Evolutionary conservation across 2,113 vertebrate genomes (phyloP).

Genomic region (Calonectris borealis): DNA sequence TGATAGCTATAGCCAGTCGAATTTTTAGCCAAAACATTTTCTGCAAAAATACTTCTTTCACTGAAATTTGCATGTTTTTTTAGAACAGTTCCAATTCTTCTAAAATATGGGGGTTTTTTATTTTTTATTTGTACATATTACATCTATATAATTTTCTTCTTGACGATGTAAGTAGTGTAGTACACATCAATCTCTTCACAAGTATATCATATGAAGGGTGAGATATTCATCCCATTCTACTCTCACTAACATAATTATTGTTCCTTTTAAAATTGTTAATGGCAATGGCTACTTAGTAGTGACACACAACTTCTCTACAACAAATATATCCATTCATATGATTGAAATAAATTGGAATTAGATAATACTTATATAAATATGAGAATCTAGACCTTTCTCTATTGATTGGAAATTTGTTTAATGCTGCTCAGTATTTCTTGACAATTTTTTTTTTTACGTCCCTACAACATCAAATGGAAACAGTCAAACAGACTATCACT

Average conservation of each 20-base stretch:
- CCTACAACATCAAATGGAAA: not conserved
- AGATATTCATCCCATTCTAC: not conserved
- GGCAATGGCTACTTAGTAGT: not conserved
- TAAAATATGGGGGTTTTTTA: not conserved
- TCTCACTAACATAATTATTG: not conserved
- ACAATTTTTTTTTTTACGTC: not conserved
- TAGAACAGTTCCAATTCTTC: not conserved
- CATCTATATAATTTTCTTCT: not conserved
- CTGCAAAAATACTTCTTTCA: not conserved
- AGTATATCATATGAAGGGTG: accelerated
- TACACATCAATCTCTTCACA: not conserved
- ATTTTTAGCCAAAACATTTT: not conserved
- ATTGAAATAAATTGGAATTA: not conserved
- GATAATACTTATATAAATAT: not conserved
- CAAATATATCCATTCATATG: not conserved
- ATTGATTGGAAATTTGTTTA: not conserved
- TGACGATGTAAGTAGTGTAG: not conserved
- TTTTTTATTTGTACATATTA: not conserved
- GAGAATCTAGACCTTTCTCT: not conserved
- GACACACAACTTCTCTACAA: not conserved
- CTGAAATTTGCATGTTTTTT: not conserved
- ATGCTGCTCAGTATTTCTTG: not conserved
- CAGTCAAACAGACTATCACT: not conserved
- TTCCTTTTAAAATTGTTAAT: not conserved
- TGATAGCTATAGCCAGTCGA: not conserved